Evolutionary conservation across 2,113 vertebrate species (phyloP), one percentile per base, ranked within the genome.

Genomic region (Columba livia): DNA sequence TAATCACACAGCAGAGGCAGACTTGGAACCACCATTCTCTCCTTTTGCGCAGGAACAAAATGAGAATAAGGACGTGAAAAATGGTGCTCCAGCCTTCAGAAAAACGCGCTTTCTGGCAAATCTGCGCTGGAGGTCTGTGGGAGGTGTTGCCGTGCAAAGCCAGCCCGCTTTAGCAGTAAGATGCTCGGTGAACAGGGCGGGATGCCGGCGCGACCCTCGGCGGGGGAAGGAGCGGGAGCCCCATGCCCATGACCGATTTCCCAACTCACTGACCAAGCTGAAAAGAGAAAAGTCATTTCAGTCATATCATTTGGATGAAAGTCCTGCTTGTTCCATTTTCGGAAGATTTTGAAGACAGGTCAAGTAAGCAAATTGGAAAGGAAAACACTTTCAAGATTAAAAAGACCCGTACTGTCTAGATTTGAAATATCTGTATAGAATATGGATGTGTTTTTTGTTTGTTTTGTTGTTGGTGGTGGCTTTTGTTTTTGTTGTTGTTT

Each of bases 31-130:
- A 74, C 71, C 12, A 5, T 13, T 71, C 21, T 47, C 70, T 53
- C 36, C 53, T 44, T 64, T 17, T 20, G 60, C 31, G 0, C 42
- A 15, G 56, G 79, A 62, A 1, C 10, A 26, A 7, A 15, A 10
- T 2, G 38, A 6, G 44, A 25, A 6, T 9, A 8, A 3, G 0
- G 1, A 24, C 6, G 1, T 1, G 0, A 5, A 48, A 40, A n/a
- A 32, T 2, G 40, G 32, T 3, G 66, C 71, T 65, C 28, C 54
- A 4, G 31, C 19, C 40, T 79, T 14, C 10, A 17, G 44, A 11
- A 48, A 47, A 48, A 16, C 1, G 1, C 11, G 2, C 2, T 16
- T 70, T 40, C 7, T 9, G 67, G 9, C 21, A 15, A 9, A 57
- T 3, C 25, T 6, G 48, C 18, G 44, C 44, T 47, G 44, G 44